phyloP scores from a whole-genome alignment of 2,888 invertebrate genomes.

The Cheilosia vulpina region DNA sequence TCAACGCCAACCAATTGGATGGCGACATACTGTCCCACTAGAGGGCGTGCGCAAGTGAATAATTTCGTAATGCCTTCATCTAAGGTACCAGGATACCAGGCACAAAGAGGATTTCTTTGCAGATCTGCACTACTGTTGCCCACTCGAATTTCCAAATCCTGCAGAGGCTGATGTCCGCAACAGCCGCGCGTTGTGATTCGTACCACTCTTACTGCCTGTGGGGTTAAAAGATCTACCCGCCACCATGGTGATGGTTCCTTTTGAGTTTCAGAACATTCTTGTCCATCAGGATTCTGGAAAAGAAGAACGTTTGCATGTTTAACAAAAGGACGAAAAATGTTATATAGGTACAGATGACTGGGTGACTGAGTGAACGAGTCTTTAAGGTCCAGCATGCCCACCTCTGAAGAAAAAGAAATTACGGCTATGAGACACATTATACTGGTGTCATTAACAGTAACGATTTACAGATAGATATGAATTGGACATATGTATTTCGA shows the following conservation, averaged over 20 bases:
- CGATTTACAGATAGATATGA: too few relatives aligned
- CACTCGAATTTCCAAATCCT: slow-evolving; percentile 94
- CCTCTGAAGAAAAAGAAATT: too few relatives aligned
- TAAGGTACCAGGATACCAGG: slow-evolving; percentile 97
- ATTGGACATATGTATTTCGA: too few relatives aligned
- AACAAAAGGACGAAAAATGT: neutral
- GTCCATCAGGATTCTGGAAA: slow-evolving; percentile 92
- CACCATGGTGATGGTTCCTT: slow-evolving; percentile 96
- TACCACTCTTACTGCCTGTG: slow-evolving; percentile 93
- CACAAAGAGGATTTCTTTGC: slow-evolving; percentile 94
- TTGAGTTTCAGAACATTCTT: slow-evolving; percentile 94
- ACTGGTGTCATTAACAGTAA: too few relatives aligned
- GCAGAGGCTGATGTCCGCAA: slow-evolving; percentile 92
- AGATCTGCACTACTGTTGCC: slow-evolving; percentile 95
- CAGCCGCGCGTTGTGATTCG: slow-evolving; percentile 90
- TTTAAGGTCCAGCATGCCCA: too few relatives aligned
- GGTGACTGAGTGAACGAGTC: too few relatives aligned
- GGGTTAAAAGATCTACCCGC: slow-evolving; percentile 93
- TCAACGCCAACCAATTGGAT: slow-evolving; percentile 95
- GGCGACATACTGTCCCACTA: slow-evolving; percentile 94
- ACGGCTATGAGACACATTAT: too few relatives aligned
- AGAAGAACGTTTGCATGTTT: neutral
- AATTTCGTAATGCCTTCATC: slow-evolving; percentile 97
- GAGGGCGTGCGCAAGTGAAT: slow-evolving; percentile 92
- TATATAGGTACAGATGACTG: too few relatives aligned